Conservation (phyloP, 2,113 vertebrate genomes). For the Syrmaticus mikado region DNA sequence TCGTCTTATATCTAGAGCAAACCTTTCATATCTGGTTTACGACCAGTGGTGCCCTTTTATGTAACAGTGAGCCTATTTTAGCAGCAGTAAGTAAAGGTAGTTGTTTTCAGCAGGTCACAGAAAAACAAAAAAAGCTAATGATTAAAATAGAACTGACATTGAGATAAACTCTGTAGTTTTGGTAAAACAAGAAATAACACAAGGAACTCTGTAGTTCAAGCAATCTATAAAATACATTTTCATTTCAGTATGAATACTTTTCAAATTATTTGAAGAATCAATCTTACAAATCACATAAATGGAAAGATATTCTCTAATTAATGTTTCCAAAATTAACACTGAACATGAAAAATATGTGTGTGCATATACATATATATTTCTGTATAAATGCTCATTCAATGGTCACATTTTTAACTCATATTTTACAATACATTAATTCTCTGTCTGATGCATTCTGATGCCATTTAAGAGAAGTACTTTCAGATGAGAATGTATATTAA, state of each 20-base stretch:
- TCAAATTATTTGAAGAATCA: neutral
- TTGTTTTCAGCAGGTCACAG: constrained; percentile 40
- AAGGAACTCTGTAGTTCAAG: neutral
- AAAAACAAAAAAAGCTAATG: neutral
- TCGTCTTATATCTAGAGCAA: constrained; percentile 63
- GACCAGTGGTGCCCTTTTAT: constrained; percentile 52
- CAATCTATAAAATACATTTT: neutral
- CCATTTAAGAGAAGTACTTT: constrained; percentile 3
- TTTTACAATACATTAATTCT: constrained; percentile 12
- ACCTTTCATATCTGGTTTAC: constrained; percentile 51
- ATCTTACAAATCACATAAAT: neutral
- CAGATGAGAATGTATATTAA: constrained; percentile 60
- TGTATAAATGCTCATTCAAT: neutral
- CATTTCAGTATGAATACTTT: neutral
- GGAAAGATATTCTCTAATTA: neutral
- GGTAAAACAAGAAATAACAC: neutral
- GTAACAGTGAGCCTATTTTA: constrained; percentile 20
- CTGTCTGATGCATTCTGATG: constrained; percentile 19
- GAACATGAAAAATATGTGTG: neutral
- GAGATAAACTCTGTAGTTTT: neutral
- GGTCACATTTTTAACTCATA: neutral
- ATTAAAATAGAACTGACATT: constrained; percentile 34
- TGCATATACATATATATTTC: neutral
- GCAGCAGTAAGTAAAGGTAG: neutral
- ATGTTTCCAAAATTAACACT: neutral